Base-by-base conservation (phyloP, 2,113 vertebrate species). In the Ovibos moschatus region DNA sequence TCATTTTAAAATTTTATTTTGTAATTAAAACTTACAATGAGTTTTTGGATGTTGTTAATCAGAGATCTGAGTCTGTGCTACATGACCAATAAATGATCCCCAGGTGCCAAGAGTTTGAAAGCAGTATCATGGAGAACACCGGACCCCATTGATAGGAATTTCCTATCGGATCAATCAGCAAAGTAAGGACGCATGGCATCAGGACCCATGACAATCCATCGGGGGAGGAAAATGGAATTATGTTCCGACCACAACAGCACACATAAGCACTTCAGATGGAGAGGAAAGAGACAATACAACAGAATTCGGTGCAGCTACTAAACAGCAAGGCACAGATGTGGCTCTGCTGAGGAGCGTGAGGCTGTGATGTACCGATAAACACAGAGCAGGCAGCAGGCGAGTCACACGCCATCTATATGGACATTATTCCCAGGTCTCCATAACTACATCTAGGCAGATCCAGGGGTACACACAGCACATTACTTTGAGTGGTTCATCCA, bases 401-500 rank as follows among this genome's bases (percentile, higher is more conserved):
- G 7, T 11, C 67, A 81, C 27, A 76, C 2, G 23, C 47, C 86
- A 50, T 40, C 74, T 82, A 27, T 5, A 45, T 6, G 11, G 53
- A 47, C n/a, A 30, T 12, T 58, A 30, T 15, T 50, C 55, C 78
- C 23, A 40, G 45, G 25, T 19, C 47, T 45, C 30, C 0, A 30
- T n/a, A 55, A 43, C 17, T 28, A 27, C 17, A 45, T 47, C 15
- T 9, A 67, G 6, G 83, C 12, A 95, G 17, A 92, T 76, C 33
- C 62, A 23, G 13, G 79, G 79, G 10, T 28, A 33, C 15, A 55
- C 2, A n/a, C 2, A 27, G 27, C n/a, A 45, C 55, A 53, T 45
- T 81, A 89, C 51, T 92, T 12, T 62, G 57, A 92, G 45, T 74
- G 50, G 51, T 36, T 98, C n/a, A 40, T 25, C 40, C n/a, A 85